These are phyloP conservation scores for Campylomormyrus tamandua DNA, from an alignment of 2,113 vertebrate genomes.

Conservation along the genomic window DNA sequence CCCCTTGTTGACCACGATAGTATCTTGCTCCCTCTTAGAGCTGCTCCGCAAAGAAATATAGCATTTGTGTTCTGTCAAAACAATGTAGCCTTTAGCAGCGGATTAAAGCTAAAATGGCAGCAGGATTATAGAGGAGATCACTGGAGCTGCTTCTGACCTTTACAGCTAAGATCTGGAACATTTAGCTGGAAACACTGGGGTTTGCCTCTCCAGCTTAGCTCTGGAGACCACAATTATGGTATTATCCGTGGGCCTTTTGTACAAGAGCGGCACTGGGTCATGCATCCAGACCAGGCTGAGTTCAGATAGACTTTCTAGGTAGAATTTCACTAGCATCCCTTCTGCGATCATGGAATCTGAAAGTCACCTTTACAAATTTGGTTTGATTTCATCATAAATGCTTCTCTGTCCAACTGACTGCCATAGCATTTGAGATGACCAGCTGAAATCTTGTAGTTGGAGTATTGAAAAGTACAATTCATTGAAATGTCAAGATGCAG, in stretches of 20 bases:
- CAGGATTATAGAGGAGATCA: slow-evolving; percentile 41
- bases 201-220: slow-evolving; percentile 32
- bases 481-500: neutral
- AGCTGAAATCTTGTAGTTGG: neutral
- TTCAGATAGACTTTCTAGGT: neutral
- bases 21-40: neutral
- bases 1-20: neutral
- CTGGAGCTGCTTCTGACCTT: slow-evolving; percentile 50
- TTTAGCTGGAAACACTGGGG: slow-evolving; percentile 41
- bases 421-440: neutral
- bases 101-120: slow-evolving; percentile 41
- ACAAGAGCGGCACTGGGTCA: slow-evolving; percentile 34
- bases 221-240: slow-evolving; percentile 43
- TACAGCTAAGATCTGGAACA: slow-evolving; percentile 48
- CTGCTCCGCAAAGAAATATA: neutral
- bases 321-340: neutral
- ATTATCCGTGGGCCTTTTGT: slow-evolving; percentile 44
- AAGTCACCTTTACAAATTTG: neutral
- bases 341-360: neutral
- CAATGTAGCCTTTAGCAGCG: slow-evolving; percentile 19
- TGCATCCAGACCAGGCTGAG: neutral
- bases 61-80: slow-evolving; percentile 26
- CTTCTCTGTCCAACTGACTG: neutral
- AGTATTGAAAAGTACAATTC: neutral
- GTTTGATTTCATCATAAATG: neutral